Base-by-base conservation (phyloP, 2,797 vertebrate species). In the Hydrocynus forskahlii region DNA sequence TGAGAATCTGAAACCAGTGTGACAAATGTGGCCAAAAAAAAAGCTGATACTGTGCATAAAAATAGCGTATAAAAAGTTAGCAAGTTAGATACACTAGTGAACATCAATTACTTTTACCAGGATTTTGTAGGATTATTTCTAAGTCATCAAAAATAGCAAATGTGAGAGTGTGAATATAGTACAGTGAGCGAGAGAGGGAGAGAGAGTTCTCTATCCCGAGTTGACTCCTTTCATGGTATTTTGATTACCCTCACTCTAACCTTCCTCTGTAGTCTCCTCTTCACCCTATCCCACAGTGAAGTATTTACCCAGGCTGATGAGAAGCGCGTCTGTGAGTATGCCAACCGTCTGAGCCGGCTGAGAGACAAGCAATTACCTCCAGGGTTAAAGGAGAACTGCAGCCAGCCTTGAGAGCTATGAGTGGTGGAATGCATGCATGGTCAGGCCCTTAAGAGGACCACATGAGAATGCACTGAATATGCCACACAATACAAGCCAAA, bases 291-390 rank as follows among this genome's bases (percentile, higher is more conserved):
- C 71, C 60, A 60, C 29, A 57, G 69, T 13, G 76, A 70, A 83
- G 76, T 86, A 83, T 86, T 88, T 86, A 79, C 80, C 76, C 75
- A 79, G 68, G 40, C 75, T 84, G 81, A 86, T 87, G 77, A 83
- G 68, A 85, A 83, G 71, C 54, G 40, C 60, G n/a, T 57, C 81
- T 78, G 75, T 78, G 72, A 74, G 80, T 66, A 74, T 75, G 73
- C 59, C 75, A 64, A 73, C 72, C 78, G 62, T 69, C 72, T 38
- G 29, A 68, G 21, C 19, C 8, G 17, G 35, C 76, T 48, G 45
- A 85, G 48, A 84, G 80, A 83, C 75, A 76, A 77, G 50, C 76
- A 76, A 76, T 76, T 69, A 75, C 67, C 54, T 72, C 76, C 75
- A 40, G 78, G 60, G 63, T 75, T 77, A 82, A 67, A 83, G 52